Evolutionary conservation across 2,113 vertebrate species (phyloP).

Genomic region (Syngnathus scovelli): DNA sequence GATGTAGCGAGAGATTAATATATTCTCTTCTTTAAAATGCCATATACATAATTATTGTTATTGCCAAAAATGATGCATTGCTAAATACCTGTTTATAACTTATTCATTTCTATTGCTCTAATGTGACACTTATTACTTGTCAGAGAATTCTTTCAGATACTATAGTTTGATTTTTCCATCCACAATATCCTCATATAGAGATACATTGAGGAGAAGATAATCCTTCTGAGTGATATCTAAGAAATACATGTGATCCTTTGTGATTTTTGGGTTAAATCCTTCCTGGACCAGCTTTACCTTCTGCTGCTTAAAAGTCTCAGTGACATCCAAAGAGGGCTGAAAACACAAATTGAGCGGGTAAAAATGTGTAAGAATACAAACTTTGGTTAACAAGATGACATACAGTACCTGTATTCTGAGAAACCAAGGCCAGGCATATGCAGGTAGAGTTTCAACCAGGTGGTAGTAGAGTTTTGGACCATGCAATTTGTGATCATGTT

Average conservation of each 20-base stretch:
- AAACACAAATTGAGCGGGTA: background rate
- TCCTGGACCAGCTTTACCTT: constrained; percentile 73
- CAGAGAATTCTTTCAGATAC: background rate
- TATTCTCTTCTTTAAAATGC: background rate
- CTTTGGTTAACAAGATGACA: background rate
- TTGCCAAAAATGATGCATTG: background rate
- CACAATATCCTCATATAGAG: constrained; percentile 63
- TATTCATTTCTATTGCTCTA: background rate
- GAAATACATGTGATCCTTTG: constrained; percentile 71
- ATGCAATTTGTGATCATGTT: constrained; percentile 58
- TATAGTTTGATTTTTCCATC: constrained; percentile 70
- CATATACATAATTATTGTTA: background rate
- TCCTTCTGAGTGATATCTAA: constrained; percentile 61
- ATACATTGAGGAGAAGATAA: constrained; percentile 63
- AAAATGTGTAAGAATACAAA: background rate
- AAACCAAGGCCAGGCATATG: constrained; percentile 63
- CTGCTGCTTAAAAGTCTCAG: constrained; percentile 83
- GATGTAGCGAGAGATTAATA: background rate
- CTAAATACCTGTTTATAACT: background rate
- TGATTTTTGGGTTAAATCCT: constrained; percentile 64
- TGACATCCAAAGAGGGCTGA: constrained; percentile 73
- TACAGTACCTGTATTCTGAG: constrained; percentile 61
- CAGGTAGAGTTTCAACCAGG: constrained; percentile 68
- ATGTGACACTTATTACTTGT: background rate
- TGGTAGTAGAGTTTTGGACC: constrained; percentile 63